Evolutionary conservation across 2,888 invertebrate species (phyloP), one percentile per base, ranked within the genome.

Genomic region (Therioaphis trifolii): DNA sequence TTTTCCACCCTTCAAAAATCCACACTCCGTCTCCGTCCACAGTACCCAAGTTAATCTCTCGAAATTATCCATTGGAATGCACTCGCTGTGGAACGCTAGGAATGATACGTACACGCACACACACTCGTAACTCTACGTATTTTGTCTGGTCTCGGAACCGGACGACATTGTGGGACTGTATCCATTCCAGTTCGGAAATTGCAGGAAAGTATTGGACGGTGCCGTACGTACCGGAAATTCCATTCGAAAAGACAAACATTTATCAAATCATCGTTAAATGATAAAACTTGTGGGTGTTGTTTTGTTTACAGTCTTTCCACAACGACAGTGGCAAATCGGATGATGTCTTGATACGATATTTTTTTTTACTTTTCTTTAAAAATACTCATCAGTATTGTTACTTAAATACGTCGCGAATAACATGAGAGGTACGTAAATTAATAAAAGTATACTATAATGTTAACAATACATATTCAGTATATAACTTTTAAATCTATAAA

Each of bases 51-150:
- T 35, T 52, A 21, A 21, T 72, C 52, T 29, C 29, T 0, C n/a
- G 72, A 72, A 72, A 72, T 72, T 72, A 72, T 52, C 14, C 21
- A 46, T 72, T 21, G 72, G 72, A 72, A 72, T 72, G 72, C 72
- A 29, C 49, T 52, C 29, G 7, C 18, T n/a, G n/a, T 49, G 72
- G 49, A 72, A 72, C 49, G 72, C 46, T 15, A 9, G 72, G 72
- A 72, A 72, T 58, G 58, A 58, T 21, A 24, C 18, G 12, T 21
- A 58, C 21, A 12, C 21, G 21, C 58, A 55, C 55, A 21, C 5
- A 55, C 52, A 55, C 55, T 18, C 21, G 7, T 2, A 55, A 18
- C 2, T 24, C 11, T 21, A 58, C 58, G 11, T 12, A 58, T 58
- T 24, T 21, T 7, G 35, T 35, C 3, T 35, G 7, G 21, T 24